Evolutionary conservation across 2,888 invertebrate species (phyloP).

Genomic region (Melolontha melolontha): DNA sequence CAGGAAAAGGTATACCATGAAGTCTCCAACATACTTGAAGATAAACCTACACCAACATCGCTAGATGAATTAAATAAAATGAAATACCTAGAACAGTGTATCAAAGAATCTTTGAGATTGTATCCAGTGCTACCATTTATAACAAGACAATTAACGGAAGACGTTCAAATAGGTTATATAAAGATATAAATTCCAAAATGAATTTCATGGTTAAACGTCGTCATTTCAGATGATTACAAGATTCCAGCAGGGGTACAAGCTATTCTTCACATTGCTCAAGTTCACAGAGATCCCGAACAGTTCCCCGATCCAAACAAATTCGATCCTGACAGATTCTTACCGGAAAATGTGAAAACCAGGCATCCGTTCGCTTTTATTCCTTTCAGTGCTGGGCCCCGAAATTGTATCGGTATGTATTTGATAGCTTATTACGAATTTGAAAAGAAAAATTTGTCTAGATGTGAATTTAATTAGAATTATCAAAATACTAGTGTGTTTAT

Average conservation of each 20-base stretch:
- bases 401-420: slow-evolving; percentile 35
- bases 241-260: slow-evolving; percentile 34
- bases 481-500: no score
- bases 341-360: slow-evolving; percentile 33
- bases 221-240: slow-evolving; percentile 46
- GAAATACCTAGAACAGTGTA: slow-evolving; percentile 76
- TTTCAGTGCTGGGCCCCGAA: slow-evolving; percentile 41
- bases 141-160: slow-evolving; percentile 70
- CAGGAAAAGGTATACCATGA: slow-evolving; percentile 68
- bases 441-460: not conserved
- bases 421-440: not conserved
- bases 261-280: slow-evolving; percentile 26
- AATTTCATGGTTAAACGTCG: not conserved
- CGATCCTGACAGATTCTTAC: slow-evolving; percentile 41
- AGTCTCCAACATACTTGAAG: slow-evolving; percentile 65
- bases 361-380: slow-evolving; percentile 41
- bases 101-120: slow-evolving; percentile 76
- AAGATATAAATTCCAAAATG: not conserved
- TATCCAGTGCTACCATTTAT: slow-evolving; percentile 78
- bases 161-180: slow-evolving; percentile 68
- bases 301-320: slow-evolving; percentile 35
- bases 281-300: slow-evolving; percentile 29
- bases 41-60: slow-evolving; percentile 60
- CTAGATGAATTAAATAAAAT: slow-evolving; percentile 72
- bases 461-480: no score